phyloP scores from a whole-genome alignment of 2,113 vertebrate genomes.

The Halichoerus grypus region DNA sequence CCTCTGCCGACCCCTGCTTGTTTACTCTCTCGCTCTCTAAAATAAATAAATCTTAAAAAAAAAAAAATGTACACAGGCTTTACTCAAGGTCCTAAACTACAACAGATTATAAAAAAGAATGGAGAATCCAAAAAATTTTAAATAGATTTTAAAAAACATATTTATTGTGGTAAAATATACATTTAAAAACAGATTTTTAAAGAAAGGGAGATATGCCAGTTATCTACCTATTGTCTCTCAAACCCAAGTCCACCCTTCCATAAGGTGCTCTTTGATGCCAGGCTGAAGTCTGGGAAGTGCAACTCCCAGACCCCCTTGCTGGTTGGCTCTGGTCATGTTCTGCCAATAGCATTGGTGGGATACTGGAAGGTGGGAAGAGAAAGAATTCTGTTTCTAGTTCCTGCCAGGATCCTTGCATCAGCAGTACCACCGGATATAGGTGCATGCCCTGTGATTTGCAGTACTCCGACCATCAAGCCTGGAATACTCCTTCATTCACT shows the following conservation, averaged over 20 bases:
- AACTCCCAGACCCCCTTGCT: background rate
- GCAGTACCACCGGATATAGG: background rate
- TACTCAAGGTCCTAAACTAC: background rate
- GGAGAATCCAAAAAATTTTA: constrained; percentile 36
- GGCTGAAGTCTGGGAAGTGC: background rate
- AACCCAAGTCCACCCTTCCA: background rate
- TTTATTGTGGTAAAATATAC: constrained; percentile 37
- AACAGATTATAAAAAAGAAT: background rate
- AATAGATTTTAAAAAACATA: background rate
- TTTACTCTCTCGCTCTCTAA: background rate
- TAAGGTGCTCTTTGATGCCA: background rate
- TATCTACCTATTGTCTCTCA: background rate
- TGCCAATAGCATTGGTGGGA: background rate
- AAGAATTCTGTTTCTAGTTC: constrained; percentile 2
- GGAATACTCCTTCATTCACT: background rate
- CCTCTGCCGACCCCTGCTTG: background rate
- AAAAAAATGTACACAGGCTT: background rate
- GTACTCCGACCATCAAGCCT: background rate
- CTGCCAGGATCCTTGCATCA: background rate
- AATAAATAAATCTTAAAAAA: background rate
- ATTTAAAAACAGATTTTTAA: constrained; percentile 36
- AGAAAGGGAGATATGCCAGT: background rate
- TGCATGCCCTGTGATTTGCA: background rate
- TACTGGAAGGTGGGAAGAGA: background rate
- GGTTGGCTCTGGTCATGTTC: background rate